Percentiles rank a stretch among this genome's conserved stretches.
Evolutionary conservation across 2,113 vertebrate species (phyloP).

Genomic region (Alectura lathami): DNA sequence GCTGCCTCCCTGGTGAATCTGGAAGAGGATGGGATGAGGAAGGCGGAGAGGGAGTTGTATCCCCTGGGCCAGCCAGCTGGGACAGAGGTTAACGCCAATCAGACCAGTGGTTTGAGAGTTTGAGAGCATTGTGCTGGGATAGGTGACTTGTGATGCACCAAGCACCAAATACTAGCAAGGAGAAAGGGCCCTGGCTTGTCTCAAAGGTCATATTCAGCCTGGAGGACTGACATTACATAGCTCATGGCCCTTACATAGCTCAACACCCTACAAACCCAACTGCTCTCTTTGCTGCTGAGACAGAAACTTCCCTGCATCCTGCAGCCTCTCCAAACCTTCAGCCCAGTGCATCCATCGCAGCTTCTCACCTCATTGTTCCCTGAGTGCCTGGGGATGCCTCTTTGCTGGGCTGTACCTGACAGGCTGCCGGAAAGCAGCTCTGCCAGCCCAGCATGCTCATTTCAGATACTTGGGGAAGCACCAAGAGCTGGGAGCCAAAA

Average conservation of each 20-base stretch:
- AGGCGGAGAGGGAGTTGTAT: not conserved
- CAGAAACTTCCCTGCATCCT: not conserved
- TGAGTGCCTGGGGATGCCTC: not conserved
- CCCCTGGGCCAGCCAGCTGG: not conserved
- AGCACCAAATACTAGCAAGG: not conserved
- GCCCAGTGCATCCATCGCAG: not conserved
- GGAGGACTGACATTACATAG: not conserved
- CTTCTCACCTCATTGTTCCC: not conserved
- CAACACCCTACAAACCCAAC: not conserved
- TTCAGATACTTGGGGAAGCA: constrained; percentile 34
- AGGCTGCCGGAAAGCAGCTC: not conserved
- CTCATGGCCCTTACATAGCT: not conserved
- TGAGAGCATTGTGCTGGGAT: not conserved
- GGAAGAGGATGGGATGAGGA: not conserved
- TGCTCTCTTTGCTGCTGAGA: not conserved
- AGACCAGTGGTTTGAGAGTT: not conserved
- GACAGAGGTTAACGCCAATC: not conserved
- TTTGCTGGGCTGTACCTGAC: not conserved
- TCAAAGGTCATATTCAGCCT: not conserved
- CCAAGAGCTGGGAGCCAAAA: constrained; percentile 6
- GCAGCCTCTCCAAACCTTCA: not conserved
- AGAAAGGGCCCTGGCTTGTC: not conserved
- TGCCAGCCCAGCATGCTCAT: constrained; percentile 43
- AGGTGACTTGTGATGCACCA: not conserved
- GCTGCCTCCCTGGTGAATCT: not conserved